A percentile compares a stretch with the other conserved stretches of the same genome.
Evolutionary conservation across 2,888 invertebrate species (phyloP).

Genomic region (Notodonta dromedarius): DNA sequence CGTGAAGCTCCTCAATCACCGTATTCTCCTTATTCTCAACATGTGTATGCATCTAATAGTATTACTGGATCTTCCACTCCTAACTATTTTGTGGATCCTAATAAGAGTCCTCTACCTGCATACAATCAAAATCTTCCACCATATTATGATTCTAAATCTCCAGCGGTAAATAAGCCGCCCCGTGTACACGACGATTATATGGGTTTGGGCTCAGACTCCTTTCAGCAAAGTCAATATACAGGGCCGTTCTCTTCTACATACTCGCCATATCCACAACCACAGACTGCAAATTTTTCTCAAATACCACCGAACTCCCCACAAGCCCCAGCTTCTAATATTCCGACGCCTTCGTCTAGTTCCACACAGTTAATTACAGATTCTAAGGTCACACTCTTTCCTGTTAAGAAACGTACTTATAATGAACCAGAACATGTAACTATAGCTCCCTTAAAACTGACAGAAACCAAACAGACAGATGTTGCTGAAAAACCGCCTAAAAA

Average conservation of each 20-base stretch:
- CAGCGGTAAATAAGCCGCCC: slow-evolving; percentile 72
- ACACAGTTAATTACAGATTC: slow-evolving; percentile 56
- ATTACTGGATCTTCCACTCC: slow-evolving; percentile 66
- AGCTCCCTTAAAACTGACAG: slow-evolving; percentile 48
- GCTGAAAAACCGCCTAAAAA: slow-evolving; percentile 46
- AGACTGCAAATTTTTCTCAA: slow-evolving; percentile 63
- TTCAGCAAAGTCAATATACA: slow-evolving; percentile 78
- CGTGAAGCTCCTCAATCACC: slow-evolving; percentile 87
- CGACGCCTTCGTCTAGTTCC: slow-evolving; percentile 46
- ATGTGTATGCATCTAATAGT: slow-evolving; percentile 74
- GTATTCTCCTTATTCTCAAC: slow-evolving; percentile 75
- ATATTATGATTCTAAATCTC: slow-evolving; percentile 86
- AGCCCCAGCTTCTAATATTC: slow-evolving; percentile 42
- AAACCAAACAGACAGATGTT: slow-evolving; percentile 54
- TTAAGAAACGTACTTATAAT: slow-evolving; percentile 86
- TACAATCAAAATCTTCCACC: slow-evolving; percentile 79
- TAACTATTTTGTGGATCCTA: slow-evolving; percentile 74
- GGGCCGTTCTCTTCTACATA: slow-evolving; percentile 70
- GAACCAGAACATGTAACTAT: slow-evolving; percentile 69
- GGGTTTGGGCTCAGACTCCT: slow-evolving; percentile 80
- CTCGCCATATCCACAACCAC: slow-evolving; percentile 66
- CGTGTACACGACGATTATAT: slow-evolving; percentile 83
- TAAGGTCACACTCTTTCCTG: slow-evolving; percentile 82
- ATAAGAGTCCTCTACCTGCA: slow-evolving; percentile 73
- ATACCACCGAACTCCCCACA: slow-evolving; percentile 57